Conservation (phyloP, 2,113 vertebrate genomes). For the Typhlomys cinereus region DNA sequence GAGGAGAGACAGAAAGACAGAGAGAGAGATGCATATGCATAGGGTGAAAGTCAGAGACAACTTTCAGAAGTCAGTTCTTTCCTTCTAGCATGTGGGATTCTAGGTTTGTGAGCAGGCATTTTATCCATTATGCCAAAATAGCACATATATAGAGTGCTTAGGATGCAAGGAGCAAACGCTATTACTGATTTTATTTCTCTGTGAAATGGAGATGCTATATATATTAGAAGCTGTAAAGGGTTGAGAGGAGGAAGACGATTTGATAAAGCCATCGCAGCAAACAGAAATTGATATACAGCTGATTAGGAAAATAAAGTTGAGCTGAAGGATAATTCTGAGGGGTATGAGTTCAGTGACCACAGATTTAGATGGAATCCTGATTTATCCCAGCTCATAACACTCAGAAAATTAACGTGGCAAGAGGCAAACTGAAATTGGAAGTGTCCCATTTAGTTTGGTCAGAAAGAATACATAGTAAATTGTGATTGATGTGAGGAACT, state of each 20-base stretch:
- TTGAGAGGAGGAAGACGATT: neutral
- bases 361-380: neutral
- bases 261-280: neutral
- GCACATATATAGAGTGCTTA: neutral
- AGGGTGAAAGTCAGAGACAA: too few relatives aligned
- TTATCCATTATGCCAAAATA: too few relatives aligned
- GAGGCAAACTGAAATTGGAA: neutral
- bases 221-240: neutral
- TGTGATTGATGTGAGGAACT: neutral
- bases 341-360: neutral
- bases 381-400: neutral
- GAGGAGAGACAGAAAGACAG: too few relatives aligned
- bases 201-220: conserved; percentile 17
- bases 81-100: too few relatives aligned
- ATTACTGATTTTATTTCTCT: neutral
- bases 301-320: neutral
- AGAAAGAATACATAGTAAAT: neutral
- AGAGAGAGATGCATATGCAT: neutral
- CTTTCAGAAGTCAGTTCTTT: too few relatives aligned
- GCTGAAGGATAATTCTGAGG: neutral
- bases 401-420: neutral
- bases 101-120: too few relatives aligned
- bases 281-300: neutral
- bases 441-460: neutral
- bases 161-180: neutral